Conservation (phyloP, 2,888 invertebrate species). For the Bombyx huttoni region DNA sequence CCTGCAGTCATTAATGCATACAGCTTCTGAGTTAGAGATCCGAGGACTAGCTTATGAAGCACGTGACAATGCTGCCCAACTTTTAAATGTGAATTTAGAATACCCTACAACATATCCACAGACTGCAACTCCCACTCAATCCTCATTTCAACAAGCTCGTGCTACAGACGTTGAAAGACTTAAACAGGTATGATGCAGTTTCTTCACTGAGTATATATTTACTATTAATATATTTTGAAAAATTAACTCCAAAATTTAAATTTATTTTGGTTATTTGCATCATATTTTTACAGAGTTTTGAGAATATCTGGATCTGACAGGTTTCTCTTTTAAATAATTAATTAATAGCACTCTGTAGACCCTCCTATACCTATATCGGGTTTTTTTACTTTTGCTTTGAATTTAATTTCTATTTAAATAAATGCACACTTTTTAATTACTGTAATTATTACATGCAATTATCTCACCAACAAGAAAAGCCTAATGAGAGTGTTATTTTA, state of each 20-base stretch:
- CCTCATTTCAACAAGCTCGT: conserved; percentile 37
- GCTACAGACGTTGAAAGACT: conserved; percentile 57
- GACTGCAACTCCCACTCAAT: conserved; percentile 27
- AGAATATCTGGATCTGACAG: background rate
- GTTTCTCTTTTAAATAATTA: background rate
- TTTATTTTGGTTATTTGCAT: too few species aligned
- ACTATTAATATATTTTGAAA: background rate
- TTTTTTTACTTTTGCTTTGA: too few species aligned
- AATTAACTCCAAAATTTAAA: too few species aligned
- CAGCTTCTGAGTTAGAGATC: conserved; percentile 78
- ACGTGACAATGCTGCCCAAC: conserved; percentile 69
- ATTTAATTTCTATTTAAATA: too few species aligned
- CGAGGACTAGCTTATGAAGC: conserved; percentile 75
- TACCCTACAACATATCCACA: conserved; percentile 54
- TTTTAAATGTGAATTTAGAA: conserved; percentile 67
- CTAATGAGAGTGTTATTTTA: background rate
- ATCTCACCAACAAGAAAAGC: background rate
- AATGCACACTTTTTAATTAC: background rate
- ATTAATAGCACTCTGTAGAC: too few species aligned
- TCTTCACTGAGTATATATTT: background rate
- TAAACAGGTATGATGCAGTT: conserved; percentile 47
- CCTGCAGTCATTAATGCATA: conserved; percentile 75
- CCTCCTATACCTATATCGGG: too few species aligned
- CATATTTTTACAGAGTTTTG: too few species aligned
- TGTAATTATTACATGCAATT: too few species aligned